Conservation (phyloP, 2,797 vertebrate species). For the Phalanger gymnotis region DNA sequence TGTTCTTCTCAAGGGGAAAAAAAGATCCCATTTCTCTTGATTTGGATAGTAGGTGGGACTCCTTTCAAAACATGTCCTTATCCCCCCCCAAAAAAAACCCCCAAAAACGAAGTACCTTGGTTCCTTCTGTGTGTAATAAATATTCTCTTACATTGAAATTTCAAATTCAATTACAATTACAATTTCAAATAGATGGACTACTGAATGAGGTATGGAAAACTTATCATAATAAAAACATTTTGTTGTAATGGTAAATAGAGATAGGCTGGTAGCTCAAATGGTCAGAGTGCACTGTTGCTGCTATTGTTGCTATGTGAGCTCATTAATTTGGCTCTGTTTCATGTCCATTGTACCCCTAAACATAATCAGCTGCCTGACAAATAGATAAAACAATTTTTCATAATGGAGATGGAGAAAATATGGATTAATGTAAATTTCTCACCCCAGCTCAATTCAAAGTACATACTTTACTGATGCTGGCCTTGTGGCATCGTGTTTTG, state of each 20-base stretch:
- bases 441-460: neutral
- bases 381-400: neutral
- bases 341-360: neutral
- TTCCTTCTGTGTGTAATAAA: neutral
- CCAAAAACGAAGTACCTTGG: neutral
- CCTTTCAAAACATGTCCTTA: neutral
- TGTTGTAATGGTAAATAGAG: neutral
- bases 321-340: neutral
- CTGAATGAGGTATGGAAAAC: neutral
- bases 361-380: neutral
- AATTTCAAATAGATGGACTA: neutral
- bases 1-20: neutral
- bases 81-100: neutral
- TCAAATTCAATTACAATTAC: too few species aligned
- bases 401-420: neutral
- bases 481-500: neutral
- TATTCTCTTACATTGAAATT: neutral
- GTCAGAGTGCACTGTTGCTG: neutral
- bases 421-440: neutral
- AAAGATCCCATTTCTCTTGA: neutral
- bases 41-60: neutral
- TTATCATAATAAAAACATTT: neutral
- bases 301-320: neutral
- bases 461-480: neutral
- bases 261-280: neutral